Percentiles rank a stretch among this genome's conserved stretches.
Conservation (phyloP, 2,888 invertebrate species). For the Agonum fuliginosum region DNA sequence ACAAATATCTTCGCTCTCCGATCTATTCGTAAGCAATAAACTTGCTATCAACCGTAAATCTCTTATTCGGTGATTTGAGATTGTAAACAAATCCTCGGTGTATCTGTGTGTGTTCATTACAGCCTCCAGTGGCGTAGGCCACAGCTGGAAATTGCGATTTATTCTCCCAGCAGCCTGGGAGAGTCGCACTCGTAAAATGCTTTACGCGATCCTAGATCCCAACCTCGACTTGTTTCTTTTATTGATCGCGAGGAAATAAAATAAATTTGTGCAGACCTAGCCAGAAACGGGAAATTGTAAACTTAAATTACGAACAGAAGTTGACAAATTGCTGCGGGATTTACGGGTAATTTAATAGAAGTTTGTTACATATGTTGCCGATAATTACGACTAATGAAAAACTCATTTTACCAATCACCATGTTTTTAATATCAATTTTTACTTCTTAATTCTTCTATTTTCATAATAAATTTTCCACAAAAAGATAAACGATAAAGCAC, state of each 20-base stretch:
- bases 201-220: constrained; percentile 35
- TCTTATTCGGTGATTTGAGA: constrained; percentile 26
- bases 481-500: too few relatives aligned
- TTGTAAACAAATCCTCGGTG: constrained; percentile 22
- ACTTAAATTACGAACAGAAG: constrained; percentile 6
- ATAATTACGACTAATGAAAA: too few relatives aligned
- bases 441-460: too few relatives aligned
- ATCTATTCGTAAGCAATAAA: constrained; percentile 16
- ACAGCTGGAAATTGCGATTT: constrained; percentile 15
- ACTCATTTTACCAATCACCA: too few relatives aligned
- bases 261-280: constrained; percentile 1
- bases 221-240: constrained; percentile 25
- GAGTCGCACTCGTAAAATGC: constrained; percentile 26
- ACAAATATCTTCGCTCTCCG: too few relatives aligned
- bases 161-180: constrained; percentile 5
- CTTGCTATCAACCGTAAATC: constrained; percentile 11
- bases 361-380: too few relatives aligned
- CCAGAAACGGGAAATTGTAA: neutral
- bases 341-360: too few relatives aligned
- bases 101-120: constrained; percentile 19
- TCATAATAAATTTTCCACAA: too few relatives aligned
- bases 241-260: constrained; percentile 28
- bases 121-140: constrained; percentile 21
- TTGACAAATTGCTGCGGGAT: constrained; percentile 7
- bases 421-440: too few relatives aligned